Base-by-base conservation (phyloP, 2,113 vertebrate species). In the Salvator merianae region DNA sequence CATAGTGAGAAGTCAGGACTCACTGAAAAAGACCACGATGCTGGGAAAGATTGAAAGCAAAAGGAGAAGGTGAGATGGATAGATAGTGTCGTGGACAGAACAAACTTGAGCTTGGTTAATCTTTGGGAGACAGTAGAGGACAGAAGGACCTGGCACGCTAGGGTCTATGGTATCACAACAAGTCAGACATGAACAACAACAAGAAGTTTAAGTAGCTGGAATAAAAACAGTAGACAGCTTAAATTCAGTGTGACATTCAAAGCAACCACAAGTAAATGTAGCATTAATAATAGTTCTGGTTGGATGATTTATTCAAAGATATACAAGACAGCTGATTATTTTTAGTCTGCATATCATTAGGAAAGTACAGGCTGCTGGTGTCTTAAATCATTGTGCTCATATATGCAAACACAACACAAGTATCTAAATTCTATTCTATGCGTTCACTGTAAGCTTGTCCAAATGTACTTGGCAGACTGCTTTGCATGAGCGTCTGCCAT, bases 141-240 rank as follows among this genome's bases (percentile, higher is more conserved):
- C 5, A 47, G 43, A 47, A 47, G 6, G 43, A n/a, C 43, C 43
- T 7, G 43, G 10, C 43, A 47, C 10, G 6, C 43, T 47, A 47
- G 43, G 43, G 43, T 5, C 10, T 9, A 5, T 47, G 43, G 10
- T 5, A 47, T 47, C 43, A 47, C 43, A 47, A 47, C 43, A 9
- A 47, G 43, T 47, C 43, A 16, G 18, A 5, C 14, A 59, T 59
- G 55, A 59, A 16, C 55, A 59, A 59, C 55, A 59, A 59, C 55
- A 20, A 59, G 16, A 59, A 59, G 14, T 59, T 20, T 81, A 77
- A 38, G 82, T 74, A 84, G 87, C 88, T 84, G 55, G 78, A 88
- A 87, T 75, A 65, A 89, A 91, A 92, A 82, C 78, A 81, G n/a
- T 71, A 78, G 68, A 71, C 63, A n/a, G 71, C 34, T 87, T 85